Evolutionary conservation across 1,140 invertebrate genomes (phyloP), one percentile per base, ranked within the genome.

Genomic region (Eupristina koningsbergeri): DNA sequence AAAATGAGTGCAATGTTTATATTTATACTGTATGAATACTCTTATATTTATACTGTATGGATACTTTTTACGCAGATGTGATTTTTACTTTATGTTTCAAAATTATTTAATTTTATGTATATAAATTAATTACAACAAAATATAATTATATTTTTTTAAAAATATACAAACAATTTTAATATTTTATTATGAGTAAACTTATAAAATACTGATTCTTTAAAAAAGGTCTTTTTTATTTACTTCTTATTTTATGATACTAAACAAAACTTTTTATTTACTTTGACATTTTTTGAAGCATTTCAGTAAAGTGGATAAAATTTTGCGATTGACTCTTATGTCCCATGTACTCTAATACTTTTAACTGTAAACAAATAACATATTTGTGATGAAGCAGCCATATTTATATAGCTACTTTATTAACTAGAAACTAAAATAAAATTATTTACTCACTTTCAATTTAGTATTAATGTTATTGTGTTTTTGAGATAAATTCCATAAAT

Each of bases 401-500:
- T 74, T 50, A 45, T 74, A 22, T 6, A 47, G 13, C 3, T 47
- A 11, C 8, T 74, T 47, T n/a, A 36, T 15, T 47, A 47, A 31
- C 6, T 11, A 13, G 22, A 29, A 36, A 77, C n/a, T 34, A n/a
- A 26, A 81, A 80, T 80, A 69, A 81, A 73, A 74, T 47, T 75
- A 22, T 69, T 11, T 73, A 85, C 87, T 90, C 90, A 94, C 93
- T 85, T 87, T 88, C 13, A 91, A 89, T 89, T 93, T 93, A 22
- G 89, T 86, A 89, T 95, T 94, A 67, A 91, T 86, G 53, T 89
- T 89, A 36, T 92, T 91, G 88, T 95, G 91, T 89, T 95, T 96
- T 78, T 94, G 93, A n/a, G 95, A 94, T 76, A 98, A 92, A 85
- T 94, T 93, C 96, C 96, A 98, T 17, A 98, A 92, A 91, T 97